Conservation (phyloP, 2,888 invertebrate genomes). For the Nyleta sp. region DNA sequence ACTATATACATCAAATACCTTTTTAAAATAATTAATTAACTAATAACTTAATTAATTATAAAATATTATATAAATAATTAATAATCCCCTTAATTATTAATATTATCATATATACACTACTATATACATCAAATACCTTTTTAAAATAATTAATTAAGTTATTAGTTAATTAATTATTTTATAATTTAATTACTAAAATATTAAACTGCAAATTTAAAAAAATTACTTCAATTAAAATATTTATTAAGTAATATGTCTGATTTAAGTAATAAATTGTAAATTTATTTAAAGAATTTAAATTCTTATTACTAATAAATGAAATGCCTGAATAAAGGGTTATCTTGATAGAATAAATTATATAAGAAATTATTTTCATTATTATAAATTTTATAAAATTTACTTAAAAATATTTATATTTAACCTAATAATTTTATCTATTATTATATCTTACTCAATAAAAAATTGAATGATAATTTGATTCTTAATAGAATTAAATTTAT, state of each 20-base stretch:
- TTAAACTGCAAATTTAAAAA: not conserved
- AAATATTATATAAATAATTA: no score
- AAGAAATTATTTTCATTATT: constrained; percentile 45
- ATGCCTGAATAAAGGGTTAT: constrained; percentile 58
- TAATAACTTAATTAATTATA: no score
- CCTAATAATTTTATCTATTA: constrained; percentile 16
- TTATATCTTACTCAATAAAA: not conserved
- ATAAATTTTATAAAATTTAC: not conserved
- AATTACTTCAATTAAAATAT: not conserved
- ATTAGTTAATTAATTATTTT: not conserved
- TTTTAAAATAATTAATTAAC: no score
- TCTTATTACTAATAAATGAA: constrained; percentile 25
- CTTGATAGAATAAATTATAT: constrained; percentile 53
- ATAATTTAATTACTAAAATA: constrained; percentile 1
- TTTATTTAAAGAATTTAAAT: no score
- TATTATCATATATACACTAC: no score
- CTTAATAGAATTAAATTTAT: constrained; percentile 73
- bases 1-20: no score
- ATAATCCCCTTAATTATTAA: no score
- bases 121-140: no score
- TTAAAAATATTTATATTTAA: constrained; percentile 4
- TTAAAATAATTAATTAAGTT: not conserved
- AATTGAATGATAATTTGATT: constrained; percentile 76
- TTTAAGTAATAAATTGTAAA: no score
- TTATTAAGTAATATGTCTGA: not conserved